Conservation (phyloP, 2,797 vertebrate species). For the Enteromius radiatus region DNA sequence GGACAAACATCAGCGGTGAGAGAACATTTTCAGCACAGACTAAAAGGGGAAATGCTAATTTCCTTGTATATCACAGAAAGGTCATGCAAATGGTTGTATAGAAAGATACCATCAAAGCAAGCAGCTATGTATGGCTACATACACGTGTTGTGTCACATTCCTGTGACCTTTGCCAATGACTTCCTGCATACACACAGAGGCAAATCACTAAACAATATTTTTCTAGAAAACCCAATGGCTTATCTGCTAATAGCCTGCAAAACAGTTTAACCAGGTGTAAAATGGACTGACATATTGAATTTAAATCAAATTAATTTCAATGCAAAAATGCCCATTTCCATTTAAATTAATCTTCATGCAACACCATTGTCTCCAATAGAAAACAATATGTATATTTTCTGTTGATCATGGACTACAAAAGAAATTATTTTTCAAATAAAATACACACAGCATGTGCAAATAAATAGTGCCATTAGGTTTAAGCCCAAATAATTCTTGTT, state of each 20-base stretch:
- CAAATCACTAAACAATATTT: not conserved
- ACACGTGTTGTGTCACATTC: not conserved
- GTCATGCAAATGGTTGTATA: not conserved
- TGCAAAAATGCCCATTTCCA: not conserved
- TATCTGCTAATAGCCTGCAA: not conserved
- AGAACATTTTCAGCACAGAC: constrained; percentile 19
- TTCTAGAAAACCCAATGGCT: not conserved
- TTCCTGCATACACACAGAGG: not conserved
- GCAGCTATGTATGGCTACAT: not conserved
- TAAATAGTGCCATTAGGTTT: not conserved
- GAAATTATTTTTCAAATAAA: not conserved
- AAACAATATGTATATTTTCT: not conserved
- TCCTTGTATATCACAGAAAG: constrained; percentile 15
- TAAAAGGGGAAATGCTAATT: constrained; percentile 14
- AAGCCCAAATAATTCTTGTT: not conserved
- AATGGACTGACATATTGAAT: not conserved
- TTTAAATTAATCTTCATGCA: not conserved
- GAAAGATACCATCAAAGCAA: constrained; percentile 22
- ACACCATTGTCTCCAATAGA: not conserved
- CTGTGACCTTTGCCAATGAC: not conserved
- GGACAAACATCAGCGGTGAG: constrained; percentile 26
- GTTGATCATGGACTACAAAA: not conserved
- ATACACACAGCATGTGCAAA: not conserved
- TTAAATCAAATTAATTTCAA: not conserved
- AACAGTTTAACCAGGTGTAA: not conserved